phyloP scores from a whole-genome alignment of 2,797 vertebrate genomes.

The Pipistrellus pygmaeus region DNA sequence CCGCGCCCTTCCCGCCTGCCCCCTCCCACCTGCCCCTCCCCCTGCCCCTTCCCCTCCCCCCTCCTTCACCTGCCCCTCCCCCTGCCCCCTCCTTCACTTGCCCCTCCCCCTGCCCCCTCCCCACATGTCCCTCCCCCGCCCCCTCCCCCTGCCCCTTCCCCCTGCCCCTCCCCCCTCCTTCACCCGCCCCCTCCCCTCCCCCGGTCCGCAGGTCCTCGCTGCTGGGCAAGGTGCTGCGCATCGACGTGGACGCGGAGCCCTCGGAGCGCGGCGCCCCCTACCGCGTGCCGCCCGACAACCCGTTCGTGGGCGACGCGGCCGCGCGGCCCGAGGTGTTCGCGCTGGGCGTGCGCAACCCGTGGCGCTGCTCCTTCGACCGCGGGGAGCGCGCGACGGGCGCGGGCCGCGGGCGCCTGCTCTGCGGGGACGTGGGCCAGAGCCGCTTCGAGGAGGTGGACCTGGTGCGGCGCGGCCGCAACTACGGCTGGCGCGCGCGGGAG shows the following conservation, averaged over 20 bases:
- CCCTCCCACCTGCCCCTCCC: too few relatives aligned
- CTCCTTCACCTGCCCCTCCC: too few relatives aligned
- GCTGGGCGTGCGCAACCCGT: slow-evolving; percentile 96
- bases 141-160: fast-evolving
- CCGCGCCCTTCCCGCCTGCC: background rate
- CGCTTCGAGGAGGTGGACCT: slow-evolving; percentile 97
- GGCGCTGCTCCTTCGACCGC: slow-evolving; percentile 97
- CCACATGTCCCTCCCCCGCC: too few relatives aligned
- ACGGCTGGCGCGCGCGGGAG: slow-evolving; percentile 97
- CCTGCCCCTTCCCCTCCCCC: fast-evolving
- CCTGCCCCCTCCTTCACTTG: too few relatives aligned
- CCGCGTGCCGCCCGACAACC: slow-evolving; percentile 94
- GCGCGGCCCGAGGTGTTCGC: slow-evolving; percentile 95
- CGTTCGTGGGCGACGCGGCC: slow-evolving; percentile 88
- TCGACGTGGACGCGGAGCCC: slow-evolving; percentile 90
- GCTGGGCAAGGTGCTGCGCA: slow-evolving; percentile 96
- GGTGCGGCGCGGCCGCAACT: slow-evolving; percentile 94
- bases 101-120: too few relatives aligned
- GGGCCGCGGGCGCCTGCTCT: slow-evolving; percentile 96
- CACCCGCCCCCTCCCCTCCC: too few relatives aligned
- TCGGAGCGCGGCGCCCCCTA: slow-evolving; percentile 92
- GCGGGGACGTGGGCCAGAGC: slow-evolving; percentile 97
- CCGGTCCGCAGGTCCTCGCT: slow-evolving; percentile 91
- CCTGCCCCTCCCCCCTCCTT: too few relatives aligned
- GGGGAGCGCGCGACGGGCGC: slow-evolving; percentile 91